These are phyloP conservation scores for Fukomys damarensis DNA, from an alignment of 2,113 vertebrate genomes.

Conservation along the genomic window DNA sequence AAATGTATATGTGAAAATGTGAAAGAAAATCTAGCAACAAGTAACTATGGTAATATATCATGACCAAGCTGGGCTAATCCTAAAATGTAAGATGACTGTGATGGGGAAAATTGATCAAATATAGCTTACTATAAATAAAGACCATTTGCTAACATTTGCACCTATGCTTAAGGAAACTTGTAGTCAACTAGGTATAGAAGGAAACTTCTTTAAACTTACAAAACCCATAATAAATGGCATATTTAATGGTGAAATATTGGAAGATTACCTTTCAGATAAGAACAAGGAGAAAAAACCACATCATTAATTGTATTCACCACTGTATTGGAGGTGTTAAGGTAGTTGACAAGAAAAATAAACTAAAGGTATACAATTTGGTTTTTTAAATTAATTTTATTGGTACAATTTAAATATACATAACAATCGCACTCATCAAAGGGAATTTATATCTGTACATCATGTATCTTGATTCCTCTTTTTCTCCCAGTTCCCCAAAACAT, in stretches of 20 bases:
- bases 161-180: neutral
- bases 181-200: neutral
- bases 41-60: neutral
- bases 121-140: constrained; percentile 21
- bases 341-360: neutral
- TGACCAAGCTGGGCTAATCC: neutral
- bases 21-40: neutral
- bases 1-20: neutral
- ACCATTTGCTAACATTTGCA: neutral
- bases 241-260: neutral
- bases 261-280: neutral
- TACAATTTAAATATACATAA: too few species aligned
- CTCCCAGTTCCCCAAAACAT: too few species aligned
- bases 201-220: neutral
- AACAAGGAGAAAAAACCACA: neutral
- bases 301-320: neutral
- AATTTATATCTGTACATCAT: too few species aligned
- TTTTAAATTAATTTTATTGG: too few species aligned
- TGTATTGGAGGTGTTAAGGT: neutral
- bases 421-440: too few species aligned
- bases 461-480: too few species aligned
- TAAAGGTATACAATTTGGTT: too few species aligned
- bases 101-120: neutral
- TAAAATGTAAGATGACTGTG: neutral
- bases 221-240: neutral